phyloP scores from a whole-genome alignment of 2,113 vertebrate genomes.

The Nyctereutes procyonoides region DNA sequence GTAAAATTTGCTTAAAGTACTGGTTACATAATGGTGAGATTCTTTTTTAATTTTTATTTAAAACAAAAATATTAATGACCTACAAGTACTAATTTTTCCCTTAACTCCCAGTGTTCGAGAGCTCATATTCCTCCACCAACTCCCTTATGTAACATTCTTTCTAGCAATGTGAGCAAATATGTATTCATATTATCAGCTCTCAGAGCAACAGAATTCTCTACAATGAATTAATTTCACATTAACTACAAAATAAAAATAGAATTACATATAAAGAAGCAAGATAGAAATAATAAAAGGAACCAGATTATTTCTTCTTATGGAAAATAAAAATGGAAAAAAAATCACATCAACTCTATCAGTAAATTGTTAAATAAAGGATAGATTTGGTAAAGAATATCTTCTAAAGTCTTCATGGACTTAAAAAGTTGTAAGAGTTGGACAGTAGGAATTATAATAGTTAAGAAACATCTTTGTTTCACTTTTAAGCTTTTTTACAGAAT shows the following conservation, averaged over 20 bases:
- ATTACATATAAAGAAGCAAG: slow-evolving; percentile 39
- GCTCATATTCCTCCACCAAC: neutral
- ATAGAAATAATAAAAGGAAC: slow-evolving; percentile 20
- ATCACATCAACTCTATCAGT: neutral
- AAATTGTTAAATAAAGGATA: slow-evolving; percentile 47
- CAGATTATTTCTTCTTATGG: slow-evolving; percentile 22
- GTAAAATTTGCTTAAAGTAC: slow-evolving; percentile 54
- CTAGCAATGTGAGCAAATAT: slow-evolving; percentile 1
- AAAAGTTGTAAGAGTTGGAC: neutral
- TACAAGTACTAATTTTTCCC: neutral
- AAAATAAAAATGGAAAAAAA: slow-evolving; percentile 54
- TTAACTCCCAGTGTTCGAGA: neutral
- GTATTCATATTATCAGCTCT: neutral
- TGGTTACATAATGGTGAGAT: slow-evolving; percentile 44
- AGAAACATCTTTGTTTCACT: slow-evolving; percentile 76
- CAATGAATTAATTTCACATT: slow-evolving; percentile 27
- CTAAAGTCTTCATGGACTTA: slow-evolving; percentile 40
- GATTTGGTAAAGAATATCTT: slow-evolving; percentile 14
- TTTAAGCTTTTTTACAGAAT: slow-evolving; percentile 70
- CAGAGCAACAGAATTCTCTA: slow-evolving; percentile 23
- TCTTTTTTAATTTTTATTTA: slow-evolving; percentile 60
- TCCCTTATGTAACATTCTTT: slow-evolving; percentile 39
- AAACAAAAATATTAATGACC: slow-evolving; percentile 21
- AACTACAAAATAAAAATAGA: slow-evolving; percentile 2
- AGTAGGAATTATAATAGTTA: slow-evolving; percentile 26